Evolutionary conservation across 2,113 vertebrate species (phyloP).

Genomic region (Phaetusa simplex): DNA sequence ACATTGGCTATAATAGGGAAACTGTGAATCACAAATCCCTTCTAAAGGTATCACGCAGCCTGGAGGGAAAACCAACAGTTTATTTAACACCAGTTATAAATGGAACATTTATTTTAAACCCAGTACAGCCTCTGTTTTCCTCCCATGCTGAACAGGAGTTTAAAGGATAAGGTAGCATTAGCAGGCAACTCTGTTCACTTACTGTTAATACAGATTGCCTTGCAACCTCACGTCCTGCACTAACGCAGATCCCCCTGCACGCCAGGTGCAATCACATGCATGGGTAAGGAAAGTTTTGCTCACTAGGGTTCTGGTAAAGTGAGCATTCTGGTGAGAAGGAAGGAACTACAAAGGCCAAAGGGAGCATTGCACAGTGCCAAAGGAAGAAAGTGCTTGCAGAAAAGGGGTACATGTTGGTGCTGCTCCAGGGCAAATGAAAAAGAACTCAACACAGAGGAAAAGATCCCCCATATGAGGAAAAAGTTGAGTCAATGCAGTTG

Average conservation of each 20-base stretch:
- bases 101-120: conserved; percentile 18
- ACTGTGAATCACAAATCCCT: conserved; percentile 9
- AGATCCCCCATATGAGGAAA: not conserved
- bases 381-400: not conserved
- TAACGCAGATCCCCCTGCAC: not conserved
- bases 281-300: not conserved
- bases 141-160: not conserved
- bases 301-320: not conserved
- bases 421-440: not conserved
- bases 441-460: not conserved
- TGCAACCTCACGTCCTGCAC: not conserved
- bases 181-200: not conserved
- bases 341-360: not conserved
- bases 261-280: not conserved
- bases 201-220: not conserved
- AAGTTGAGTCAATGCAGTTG: accelerated
- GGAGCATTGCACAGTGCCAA: not conserved
- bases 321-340: not conserved
- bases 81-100: conserved; percentile 33
- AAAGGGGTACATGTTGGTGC: accelerated
- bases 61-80: conserved; percentile 25
- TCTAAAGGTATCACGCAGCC: not conserved
- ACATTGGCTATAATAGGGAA: not conserved
- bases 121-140: conserved; percentile 3
- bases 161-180: conserved; percentile 6